phyloP scores from a whole-genome alignment of 2,113 vertebrate species.

The Tricholaema leucomelas region DNA sequence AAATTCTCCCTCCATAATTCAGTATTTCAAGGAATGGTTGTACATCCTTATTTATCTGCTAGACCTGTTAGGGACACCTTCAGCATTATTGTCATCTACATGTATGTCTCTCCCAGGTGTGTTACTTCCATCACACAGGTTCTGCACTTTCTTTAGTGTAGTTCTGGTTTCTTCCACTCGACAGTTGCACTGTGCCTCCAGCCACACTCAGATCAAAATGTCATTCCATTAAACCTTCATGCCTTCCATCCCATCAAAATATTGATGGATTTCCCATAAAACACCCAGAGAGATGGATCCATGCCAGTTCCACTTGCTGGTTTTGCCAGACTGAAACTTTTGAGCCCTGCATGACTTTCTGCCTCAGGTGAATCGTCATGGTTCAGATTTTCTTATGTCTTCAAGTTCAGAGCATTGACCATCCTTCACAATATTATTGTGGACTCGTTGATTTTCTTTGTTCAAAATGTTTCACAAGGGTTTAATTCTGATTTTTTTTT shows the following conservation, averaged over 20 bases:
- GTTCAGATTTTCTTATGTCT: conserved; percentile 42
- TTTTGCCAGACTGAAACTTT: conserved; percentile 34
- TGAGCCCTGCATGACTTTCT: conserved; percentile 50
- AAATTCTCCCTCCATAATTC: not conserved
- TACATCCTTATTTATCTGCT: not conserved
- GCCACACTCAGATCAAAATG: conserved; percentile 47
- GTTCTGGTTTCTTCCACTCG: not conserved
- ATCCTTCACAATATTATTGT: not conserved
- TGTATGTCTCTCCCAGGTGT: not conserved
- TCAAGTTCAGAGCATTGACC: conserved; percentile 32
- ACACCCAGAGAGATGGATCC: conserved; percentile 25
- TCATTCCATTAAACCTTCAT: conserved; percentile 61
- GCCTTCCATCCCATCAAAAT: conserved; percentile 52
- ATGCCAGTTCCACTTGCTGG: conserved; percentile 31
- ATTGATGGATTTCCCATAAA: conserved; percentile 56
- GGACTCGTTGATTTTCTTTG: conserved; percentile 3
- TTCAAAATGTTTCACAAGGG: not conserved
- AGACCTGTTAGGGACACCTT: not conserved
- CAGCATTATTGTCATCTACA: not conserved
- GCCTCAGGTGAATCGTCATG: conserved; percentile 27
- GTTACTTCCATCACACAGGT: not conserved
- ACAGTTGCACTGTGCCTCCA: conserved; percentile 12
- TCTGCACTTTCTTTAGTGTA: conserved; percentile 12
- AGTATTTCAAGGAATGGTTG: not conserved
- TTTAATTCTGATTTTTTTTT: conserved; percentile 28